These are phyloP conservation scores for Nibea coibor DNA, from an alignment of 2,113 vertebrate genomes.

Conservation along the genomic window DNA sequence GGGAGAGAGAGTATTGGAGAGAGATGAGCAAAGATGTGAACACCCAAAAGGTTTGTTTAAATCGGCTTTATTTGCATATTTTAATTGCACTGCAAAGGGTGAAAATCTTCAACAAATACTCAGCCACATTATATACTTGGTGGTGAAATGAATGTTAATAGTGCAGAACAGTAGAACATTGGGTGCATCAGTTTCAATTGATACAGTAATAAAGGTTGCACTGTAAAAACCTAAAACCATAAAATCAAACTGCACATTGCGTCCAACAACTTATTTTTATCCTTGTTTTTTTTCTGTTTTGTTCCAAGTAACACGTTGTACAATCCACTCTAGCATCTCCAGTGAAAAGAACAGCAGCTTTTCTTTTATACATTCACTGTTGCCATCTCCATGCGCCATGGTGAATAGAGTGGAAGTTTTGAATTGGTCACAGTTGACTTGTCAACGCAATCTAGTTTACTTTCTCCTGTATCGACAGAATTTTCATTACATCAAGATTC, in stretches of 20 bases:
- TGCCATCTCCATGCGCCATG: constrained; percentile 20
- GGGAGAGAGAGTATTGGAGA: not conserved
- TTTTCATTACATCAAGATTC: constrained; percentile 58
- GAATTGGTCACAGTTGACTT: constrained; percentile 52
- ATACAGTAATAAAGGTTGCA: not conserved
- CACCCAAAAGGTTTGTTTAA: not conserved
- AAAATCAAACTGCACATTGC: not conserved
- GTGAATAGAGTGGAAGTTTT: constrained; percentile 32
- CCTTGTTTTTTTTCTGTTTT: not conserved
- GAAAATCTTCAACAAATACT: not conserved
- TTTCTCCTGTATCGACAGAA: constrained; percentile 52
- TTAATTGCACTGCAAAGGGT: not conserved
- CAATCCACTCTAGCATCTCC: not conserved
- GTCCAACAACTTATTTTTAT: not conserved
- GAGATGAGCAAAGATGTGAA: not conserved
- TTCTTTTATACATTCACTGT: constrained; percentile 17
- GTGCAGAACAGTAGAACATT: not conserved
- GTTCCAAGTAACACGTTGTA: not conserved
- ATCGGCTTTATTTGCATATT: not conserved
- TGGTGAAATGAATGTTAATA: not conserved
- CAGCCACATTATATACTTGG: not conserved
- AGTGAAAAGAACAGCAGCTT: constrained; percentile 2
- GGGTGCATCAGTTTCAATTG: not conserved
- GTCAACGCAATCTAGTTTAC: constrained; percentile 50
- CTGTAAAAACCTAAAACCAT: not conserved